These are phyloP conservation scores for Zaprionus africanus DNA, from an alignment of 1,140 invertebrate species.

Conservation along the genomic window DNA sequence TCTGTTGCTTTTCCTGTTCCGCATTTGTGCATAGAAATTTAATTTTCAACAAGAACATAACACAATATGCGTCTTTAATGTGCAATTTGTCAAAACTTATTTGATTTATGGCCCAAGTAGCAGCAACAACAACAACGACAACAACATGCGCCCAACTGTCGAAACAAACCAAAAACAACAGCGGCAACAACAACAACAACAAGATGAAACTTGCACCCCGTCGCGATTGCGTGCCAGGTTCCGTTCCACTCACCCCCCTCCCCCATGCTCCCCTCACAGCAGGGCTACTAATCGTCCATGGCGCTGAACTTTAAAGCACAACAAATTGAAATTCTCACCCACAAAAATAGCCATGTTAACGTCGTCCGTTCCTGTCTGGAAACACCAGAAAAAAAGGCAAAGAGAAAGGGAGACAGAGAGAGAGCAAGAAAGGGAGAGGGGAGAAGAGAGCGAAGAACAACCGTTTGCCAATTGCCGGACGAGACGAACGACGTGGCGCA, in stretches of 20 bases:
- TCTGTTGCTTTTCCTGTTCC: conserved; percentile 8
- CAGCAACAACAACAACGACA: conserved; percentile 15
- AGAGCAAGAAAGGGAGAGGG: neutral
- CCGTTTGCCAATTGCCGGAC: conserved; percentile 20
- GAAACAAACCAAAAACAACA: conserved; percentile 41
- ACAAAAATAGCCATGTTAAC: conserved; percentile 33
- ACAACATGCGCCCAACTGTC: conserved; percentile 28
- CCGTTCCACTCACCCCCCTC: conserved; percentile 2
- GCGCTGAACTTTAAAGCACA: conserved; percentile 45
- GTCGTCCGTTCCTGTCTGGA: conserved; percentile 4
- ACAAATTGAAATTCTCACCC: conserved; percentile 46
- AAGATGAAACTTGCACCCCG: conserved; percentile 33
- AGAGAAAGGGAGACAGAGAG: neutral
- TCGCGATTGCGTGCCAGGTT: conserved; percentile 15
- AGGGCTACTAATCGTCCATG: conserved; percentile 44
- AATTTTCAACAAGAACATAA: conserved; percentile 54
- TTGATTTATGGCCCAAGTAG: conserved; percentile 74
- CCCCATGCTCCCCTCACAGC: neutral
- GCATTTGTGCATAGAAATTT: conserved; percentile 52
- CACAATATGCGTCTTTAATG: conserved; percentile 68
- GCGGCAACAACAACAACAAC: conserved; percentile 20
- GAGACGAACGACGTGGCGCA: conserved; percentile 13
- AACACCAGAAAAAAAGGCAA: neutral
- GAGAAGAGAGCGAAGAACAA: conserved; percentile 11
- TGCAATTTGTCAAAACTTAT: conserved; percentile 82